A percentile compares a stretch with the other conserved stretches of the same genome.
Evolutionary conservation across 2,113 vertebrate species (phyloP).

Genomic region (Elachura formosa): DNA sequence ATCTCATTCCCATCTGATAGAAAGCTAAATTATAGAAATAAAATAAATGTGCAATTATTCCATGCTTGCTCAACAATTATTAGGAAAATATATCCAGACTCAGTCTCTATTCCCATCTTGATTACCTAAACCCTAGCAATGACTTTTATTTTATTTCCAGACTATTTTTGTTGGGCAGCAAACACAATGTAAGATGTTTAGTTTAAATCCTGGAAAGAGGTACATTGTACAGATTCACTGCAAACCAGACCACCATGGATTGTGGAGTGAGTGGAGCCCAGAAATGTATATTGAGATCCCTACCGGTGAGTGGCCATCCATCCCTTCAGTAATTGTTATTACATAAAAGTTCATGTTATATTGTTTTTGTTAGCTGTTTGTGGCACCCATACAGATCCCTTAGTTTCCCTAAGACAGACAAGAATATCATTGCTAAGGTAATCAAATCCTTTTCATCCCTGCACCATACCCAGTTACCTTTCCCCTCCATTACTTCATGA

Average conservation of each 20-base stretch:
- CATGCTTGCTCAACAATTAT: background rate
- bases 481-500: background rate
- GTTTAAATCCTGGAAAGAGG: constrained; percentile 78
- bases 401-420: background rate
- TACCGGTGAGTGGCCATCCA: constrained; percentile 54
- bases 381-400: background rate
- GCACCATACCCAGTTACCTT: background rate
- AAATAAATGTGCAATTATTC: background rate
- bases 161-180: constrained; percentile 81
- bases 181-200: constrained; percentile 83
- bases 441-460: background rate
- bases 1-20: background rate
- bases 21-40: background rate
- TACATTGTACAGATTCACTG: constrained; percentile 88
- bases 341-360: background rate
- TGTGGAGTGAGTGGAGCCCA: constrained; percentile 70
- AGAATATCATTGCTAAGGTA: background rate
- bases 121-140: background rate
- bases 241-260: constrained; percentile 80
- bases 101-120: background rate
- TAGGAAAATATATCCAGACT: background rate
- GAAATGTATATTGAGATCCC: constrained; percentile 62
- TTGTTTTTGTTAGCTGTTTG: background rate
- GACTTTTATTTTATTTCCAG: constrained; percentile 63
- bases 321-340: background rate